phyloP scores from a whole-genome alignment of 2,888 invertebrate genomes.

The Eudemis profundana region DNA sequence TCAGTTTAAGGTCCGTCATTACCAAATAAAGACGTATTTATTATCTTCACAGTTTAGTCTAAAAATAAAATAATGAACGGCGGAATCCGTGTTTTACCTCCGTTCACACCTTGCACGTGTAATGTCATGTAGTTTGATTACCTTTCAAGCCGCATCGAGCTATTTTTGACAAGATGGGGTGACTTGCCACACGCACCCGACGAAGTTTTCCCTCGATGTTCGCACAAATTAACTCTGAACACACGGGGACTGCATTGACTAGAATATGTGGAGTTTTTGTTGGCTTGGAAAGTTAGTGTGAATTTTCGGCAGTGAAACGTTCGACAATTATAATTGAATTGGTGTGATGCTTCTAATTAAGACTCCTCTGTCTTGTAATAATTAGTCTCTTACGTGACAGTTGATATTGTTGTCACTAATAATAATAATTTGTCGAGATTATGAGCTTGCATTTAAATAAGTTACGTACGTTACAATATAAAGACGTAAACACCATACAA shows the following conservation, averaged over 20 bases:
- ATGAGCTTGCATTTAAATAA: slow-evolving; percentile 7
- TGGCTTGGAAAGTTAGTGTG: slow-evolving; percentile 13
- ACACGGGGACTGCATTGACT: slow-evolving; percentile 7
- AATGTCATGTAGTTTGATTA: slow-evolving; percentile 77
- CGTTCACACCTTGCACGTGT: slow-evolving; percentile 79
- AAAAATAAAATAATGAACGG: slow-evolving; percentile 76
- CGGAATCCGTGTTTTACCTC: slow-evolving; percentile 70
- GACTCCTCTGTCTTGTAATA: too few species aligned
- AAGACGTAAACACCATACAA: slow-evolving; percentile 39
- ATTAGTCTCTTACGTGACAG: too few species aligned
- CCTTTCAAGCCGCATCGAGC: slow-evolving; percentile 60
- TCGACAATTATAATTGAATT: slow-evolving; percentile 16
- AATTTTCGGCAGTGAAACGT: neutral
- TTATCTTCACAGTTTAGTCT: slow-evolving; percentile 66
- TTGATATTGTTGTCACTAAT: neutral
- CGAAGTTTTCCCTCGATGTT: slow-evolving; percentile 37
- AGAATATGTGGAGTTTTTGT: slow-evolving; percentile 15
- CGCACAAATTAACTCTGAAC: slow-evolving; percentile 38
- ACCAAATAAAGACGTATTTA: slow-evolving; percentile 67
- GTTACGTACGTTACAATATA: slow-evolving; percentile 27
- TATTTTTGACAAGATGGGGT: slow-evolving; percentile 68
- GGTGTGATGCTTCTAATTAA: neutral
- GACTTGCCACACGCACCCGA: slow-evolving; percentile 48
- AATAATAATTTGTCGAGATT: neutral
- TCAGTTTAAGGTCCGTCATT: slow-evolving; percentile 60